phyloP scores from a whole-genome alignment of 35 echinoderm and acorn worm species.

The Strongylocentrotus purpuratus region DNA sequence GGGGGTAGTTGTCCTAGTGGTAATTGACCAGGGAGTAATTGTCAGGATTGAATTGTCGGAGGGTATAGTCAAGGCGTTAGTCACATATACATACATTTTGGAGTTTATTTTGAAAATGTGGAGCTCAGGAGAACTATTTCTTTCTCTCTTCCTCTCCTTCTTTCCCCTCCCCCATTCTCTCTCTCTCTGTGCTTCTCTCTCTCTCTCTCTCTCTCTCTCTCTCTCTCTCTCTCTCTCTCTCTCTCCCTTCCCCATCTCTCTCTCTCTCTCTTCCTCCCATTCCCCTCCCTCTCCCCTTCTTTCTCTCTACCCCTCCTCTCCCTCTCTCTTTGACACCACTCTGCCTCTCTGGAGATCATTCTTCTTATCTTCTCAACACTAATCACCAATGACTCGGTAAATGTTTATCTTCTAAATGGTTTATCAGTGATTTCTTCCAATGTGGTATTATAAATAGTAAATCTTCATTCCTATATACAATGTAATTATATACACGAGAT shows the following conservation, averaged over 20 bases:
- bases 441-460: constrained; percentile 53
- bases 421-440: constrained; percentile 50
- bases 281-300: not conserved
- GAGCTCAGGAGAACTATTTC: not conserved
- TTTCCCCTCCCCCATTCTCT: not conserved
- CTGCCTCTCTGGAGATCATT: not conserved
- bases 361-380: not conserved
- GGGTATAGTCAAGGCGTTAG: too few relatives aligned
- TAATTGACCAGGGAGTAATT: too few relatives aligned
- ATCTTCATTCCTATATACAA: constrained; percentile 39
- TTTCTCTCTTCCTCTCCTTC: not conserved
- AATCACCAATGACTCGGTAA: not conserved
- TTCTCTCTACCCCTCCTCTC: not conserved
- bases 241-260: not conserved
- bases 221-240: not conserved
- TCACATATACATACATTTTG: too few relatives aligned
- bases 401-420: not conserved
- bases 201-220: not conserved
- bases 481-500: constrained; percentile 35
- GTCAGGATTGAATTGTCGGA: too few relatives aligned
- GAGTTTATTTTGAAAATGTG: too few relatives aligned
- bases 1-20: too few relatives aligned
- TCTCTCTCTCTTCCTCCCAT: not conserved
- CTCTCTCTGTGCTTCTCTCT: not conserved
- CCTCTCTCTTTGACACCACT: not conserved